These are phyloP conservation scores for Andrena minutula DNA, from an alignment of 2,888 invertebrate species.

Conservation along the genomic window DNA sequence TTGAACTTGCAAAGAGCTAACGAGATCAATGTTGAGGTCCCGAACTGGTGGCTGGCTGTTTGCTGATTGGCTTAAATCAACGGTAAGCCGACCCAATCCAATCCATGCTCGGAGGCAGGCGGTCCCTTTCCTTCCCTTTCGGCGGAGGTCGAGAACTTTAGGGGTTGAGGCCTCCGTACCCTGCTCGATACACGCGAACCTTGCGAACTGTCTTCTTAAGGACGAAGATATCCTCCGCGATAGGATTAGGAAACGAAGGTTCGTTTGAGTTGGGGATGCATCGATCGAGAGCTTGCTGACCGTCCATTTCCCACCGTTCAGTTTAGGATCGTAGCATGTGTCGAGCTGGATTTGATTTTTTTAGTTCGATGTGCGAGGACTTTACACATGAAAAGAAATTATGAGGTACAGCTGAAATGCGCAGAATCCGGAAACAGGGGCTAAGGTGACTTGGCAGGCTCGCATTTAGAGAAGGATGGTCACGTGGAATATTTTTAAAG, in stretches of 20 bases:
- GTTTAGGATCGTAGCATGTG: neutral
- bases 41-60: slow-evolving; percentile 81
- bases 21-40: slow-evolving; percentile 83
- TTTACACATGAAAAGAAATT: too few species aligned
- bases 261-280: slow-evolving; percentile 44
- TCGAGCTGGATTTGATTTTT: too few species aligned
- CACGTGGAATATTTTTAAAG: neutral
- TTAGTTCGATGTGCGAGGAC: too few species aligned
- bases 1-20: slow-evolving; percentile 83
- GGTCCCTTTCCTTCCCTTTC: slow-evolving; percentile 76
- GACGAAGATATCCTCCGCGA: slow-evolving; percentile 54
- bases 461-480: neutral
- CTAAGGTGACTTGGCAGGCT: too few species aligned
- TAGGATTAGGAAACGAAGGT: slow-evolving; percentile 61
- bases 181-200: slow-evolving; percentile 59
- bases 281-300: slow-evolving; percentile 1
- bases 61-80: slow-evolving; percentile 85
- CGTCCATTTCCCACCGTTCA: neutral
- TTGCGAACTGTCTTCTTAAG: slow-evolving; percentile 55
- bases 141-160: slow-evolving; percentile 59
- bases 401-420: too few species aligned
- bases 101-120: slow-evolving; percentile 79
- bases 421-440: too few species aligned
- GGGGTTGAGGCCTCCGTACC: slow-evolving; percentile 62
- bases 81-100: slow-evolving; percentile 85